Base-by-base conservation (phyloP, 2,888 invertebrate genomes). In the Octonoba sinensis region DNA sequence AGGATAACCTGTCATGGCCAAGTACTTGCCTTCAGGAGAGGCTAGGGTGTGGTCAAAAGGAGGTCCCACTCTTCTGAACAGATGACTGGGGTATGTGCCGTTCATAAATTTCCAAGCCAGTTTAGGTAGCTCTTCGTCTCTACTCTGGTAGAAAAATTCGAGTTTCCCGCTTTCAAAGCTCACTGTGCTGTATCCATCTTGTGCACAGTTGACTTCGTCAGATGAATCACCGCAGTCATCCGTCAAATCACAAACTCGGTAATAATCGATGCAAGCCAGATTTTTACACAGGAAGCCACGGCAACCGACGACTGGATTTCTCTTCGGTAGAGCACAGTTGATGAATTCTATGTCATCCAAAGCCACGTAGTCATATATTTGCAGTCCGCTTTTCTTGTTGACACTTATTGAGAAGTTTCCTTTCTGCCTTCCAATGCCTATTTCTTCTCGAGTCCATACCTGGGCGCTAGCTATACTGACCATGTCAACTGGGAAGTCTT, bases 171-270 rank as follows among this genome's bases (percentile, higher is more conserved):
- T 71, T 67, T 84, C 84, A 36, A 84, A 84, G 24, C 78, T 70
- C 3, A 46, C 54, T 20, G 20, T 46, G 4, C 66, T 6, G 36
- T 59, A 66, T 1, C 67, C 57, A 12, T 59, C 15, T 12, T 12
- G 20, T 13, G 46, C 49, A 47, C 85, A 85, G 20, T 60, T 46
- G 2, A 24, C 60, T 70, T 85, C 85, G n/a, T 85, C 85, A 16
- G 83, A 57, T 15, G 79, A 72, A 73, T 85, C 84, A 0, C 81
- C 85, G 36, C 85, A 85, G 24, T 85, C 84, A 44, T 83, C 82
- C 1, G 78, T 75, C 22, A 83, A 49, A 54, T 85, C 83, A 56
- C 85, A 85, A 8, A 84, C 18, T 11, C 75, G 36, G 13, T 56
- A 51, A 11, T 46, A 51, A 36, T 79, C 60, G 15, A 85, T 76